A percentile compares a stretch with the other conserved stretches of the same genome.
These are phyloP conservation scores for Propithecus coquereli DNA, from an alignment of 2,113 vertebrate species.

Conservation along the genomic window DNA sequence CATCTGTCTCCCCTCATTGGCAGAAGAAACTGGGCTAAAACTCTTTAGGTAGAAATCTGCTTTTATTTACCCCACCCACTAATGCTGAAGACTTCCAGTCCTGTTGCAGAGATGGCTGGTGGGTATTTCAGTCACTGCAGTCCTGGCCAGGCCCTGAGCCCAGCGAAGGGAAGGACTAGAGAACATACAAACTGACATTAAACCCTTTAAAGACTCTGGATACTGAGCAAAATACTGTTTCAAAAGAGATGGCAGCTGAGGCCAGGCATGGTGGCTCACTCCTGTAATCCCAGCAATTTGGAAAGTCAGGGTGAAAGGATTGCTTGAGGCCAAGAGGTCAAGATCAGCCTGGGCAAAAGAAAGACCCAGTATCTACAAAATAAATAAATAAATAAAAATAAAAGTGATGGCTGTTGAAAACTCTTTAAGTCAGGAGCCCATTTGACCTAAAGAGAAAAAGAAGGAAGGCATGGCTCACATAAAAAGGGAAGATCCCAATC, in stretches of 20 bases:
- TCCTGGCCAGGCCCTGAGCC: not conserved
- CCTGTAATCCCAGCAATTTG: too few relatives aligned
- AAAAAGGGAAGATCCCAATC: not conserved
- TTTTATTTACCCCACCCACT: not conserved
- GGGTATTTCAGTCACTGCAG: not conserved
- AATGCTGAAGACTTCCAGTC: not conserved
- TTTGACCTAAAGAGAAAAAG: not conserved
- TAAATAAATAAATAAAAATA: too few relatives aligned
- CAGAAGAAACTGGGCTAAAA: not conserved
- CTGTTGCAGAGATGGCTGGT: not conserved
- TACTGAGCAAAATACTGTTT: not conserved
- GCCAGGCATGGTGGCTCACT: too few relatives aligned
- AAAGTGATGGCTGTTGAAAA: not conserved
- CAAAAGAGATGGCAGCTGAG: not conserved
- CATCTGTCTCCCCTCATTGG: not conserved
- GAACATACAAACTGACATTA: not conserved
- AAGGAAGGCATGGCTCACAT: not conserved
- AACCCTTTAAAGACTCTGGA: not conserved
- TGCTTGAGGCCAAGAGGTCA: too few relatives aligned
- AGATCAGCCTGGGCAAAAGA: too few relatives aligned
- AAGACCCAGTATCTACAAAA: not conserved
- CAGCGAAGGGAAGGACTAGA: not conserved
- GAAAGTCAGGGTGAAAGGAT: too few relatives aligned
- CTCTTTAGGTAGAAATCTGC: not conserved
- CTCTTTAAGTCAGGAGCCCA: not conserved